phyloP scores from a whole-genome alignment of 2,113 vertebrate species.

The Meriones unguiculatus region DNA sequence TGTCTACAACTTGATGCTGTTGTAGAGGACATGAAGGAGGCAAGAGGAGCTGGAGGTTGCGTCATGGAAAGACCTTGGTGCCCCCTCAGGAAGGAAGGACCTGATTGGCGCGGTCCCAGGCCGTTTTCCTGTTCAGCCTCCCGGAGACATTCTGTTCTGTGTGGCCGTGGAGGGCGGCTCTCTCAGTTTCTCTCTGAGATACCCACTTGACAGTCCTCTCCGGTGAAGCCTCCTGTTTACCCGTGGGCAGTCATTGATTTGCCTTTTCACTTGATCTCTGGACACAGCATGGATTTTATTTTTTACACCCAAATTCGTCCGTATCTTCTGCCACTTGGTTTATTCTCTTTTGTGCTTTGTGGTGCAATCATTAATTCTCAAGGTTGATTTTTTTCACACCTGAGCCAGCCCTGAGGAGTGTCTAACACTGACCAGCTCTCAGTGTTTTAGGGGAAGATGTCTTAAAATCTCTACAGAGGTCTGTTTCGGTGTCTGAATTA shows the following conservation, averaged over 20 bases:
- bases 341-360: conserved; percentile 15
- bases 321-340: neutral
- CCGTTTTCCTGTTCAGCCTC: conserved; percentile 73
- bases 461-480: neutral
- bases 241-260: neutral
- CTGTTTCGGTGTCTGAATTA: neutral
- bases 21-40: neutral
- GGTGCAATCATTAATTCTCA: neutral
- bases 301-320: neutral
- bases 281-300: neutral
- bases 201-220: conserved; percentile 33
- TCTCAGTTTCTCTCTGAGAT: neutral
- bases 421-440: neutral
- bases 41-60: conserved; percentile 56
- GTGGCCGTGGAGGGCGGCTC: neutral
- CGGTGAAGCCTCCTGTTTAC: neutral
- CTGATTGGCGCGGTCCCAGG: conserved; percentile 69
- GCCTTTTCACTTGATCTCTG: neutral
- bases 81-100: conserved; percentile 79
- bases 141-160: conserved; percentile 74
- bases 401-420: neutral
- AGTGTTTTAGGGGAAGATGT: neutral
- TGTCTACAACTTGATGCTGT: neutral
- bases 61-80: conserved; percentile 79
- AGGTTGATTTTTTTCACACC: neutral